Evolutionary conservation across 1,140 invertebrate genomes (phyloP), one percentile per base, ranked within the genome.

Genomic region (Zaprionus camerounensis): DNA sequence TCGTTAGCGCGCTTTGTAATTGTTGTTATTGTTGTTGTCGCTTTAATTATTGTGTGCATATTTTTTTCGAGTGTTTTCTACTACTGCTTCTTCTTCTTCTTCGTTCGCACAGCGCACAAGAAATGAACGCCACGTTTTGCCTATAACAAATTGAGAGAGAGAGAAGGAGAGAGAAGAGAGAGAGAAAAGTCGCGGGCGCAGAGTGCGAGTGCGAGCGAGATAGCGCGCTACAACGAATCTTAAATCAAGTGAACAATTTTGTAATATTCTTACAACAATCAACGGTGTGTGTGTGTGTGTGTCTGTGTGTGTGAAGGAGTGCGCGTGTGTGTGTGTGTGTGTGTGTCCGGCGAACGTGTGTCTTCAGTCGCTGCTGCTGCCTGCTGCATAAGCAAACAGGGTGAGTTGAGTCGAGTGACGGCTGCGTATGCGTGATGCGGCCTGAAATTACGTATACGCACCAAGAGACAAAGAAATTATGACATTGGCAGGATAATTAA

Each of bases 371-470:
- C 85, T 90, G 85, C 85, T 73, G 85, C 85, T 90, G 85, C 85
- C 85, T 90, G 85, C 85, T 90, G 85, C 85, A 80, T 77, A 81
- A 88, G 85, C 85, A 90, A 85, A 80, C 79, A 85, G 85, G 85
- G 85, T 90, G 79, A 90, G 85, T 90, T 72, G 70, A 82, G 64
- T 65, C 38, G 9, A 0, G 12, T 6, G 31, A 71, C 71, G 61
- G 67, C 20, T 63, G 49, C 81, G 78, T 78, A 85, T 81, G 66
- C 80, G 76, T 46, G 41, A 41, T 67, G 0, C 31, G 31, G 3
- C 31, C 31, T 0, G 46, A 82, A 72, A 69, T 81, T 56, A 64
- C 34, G 57, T 61, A 78, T 82, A 82, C 81, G 80, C 81, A 76
- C 24, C 56, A 69, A 53, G 55, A 2, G 20, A 49, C 46, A 49